Evolutionary conservation across 2,113 vertebrate genomes (phyloP), one percentile per base, ranked within the genome.

Genomic region (Erinaceus europaeus): DNA sequence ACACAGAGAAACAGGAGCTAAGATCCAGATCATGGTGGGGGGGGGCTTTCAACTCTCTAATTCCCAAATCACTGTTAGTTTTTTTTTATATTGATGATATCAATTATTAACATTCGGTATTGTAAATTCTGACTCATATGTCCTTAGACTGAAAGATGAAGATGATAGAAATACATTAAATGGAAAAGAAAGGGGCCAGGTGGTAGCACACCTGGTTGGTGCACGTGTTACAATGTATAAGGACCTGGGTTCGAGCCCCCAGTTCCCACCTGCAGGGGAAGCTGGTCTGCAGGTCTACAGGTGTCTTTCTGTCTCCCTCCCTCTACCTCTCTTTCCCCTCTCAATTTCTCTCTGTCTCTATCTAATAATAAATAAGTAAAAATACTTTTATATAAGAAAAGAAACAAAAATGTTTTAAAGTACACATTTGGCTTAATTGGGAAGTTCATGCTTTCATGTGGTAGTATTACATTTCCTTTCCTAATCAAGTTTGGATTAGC

Each of bases 401-500:
- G 46, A 23, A 71, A 59, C 7, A 73, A 32, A 32, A 59, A 62
- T 48, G 34, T 61, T 82, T 62, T 17, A 4, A 86, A 67, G 42
- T 7, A 27, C 21, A 38, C 29, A 15, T 62, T 79, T 79, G 61
- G 17, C 42, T 81, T 77, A 44, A 40, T 57, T 17, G 69, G 38
- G 46, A 73, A 72, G n/a, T 65, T 55, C 65, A 23, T 62, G 8
- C 44, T 88, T 91, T 48, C 32, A 4, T 55, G 25, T 34, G 61
- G 44, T 36, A 77, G 50, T 11, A 71, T 72, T 62, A 4, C 34
- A 48, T 79, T 40, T 92, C 50, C 38, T 90, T 83, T 84, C 48
- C 52, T 84, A 83, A 86, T 84, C 52, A 88, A 88, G 52, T 69
- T 48, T 77, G 79, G 27, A 79, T 78, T 92, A 42, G 27, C 23